Evolutionary conservation across 2,797 vertebrate species (phyloP).

Genomic region (Silurus aristotelis): DNA sequence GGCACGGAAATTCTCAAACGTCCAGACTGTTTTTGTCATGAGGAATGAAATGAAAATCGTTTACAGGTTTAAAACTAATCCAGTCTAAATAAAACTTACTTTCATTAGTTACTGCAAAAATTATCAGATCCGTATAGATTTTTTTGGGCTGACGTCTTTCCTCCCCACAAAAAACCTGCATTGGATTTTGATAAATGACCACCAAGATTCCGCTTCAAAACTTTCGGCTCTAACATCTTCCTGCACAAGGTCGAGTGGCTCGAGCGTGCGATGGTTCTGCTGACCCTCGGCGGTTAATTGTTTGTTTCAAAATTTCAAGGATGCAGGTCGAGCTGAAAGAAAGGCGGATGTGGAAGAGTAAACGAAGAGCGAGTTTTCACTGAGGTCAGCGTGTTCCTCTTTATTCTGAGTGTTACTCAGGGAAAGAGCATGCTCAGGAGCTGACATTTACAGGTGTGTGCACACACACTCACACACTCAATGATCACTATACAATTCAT

Average conservation of each 20-base stretch:
- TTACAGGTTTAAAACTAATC: too few species aligned
- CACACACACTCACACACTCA: not conserved
- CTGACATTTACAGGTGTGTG: not conserved
- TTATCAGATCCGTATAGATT: too few species aligned
- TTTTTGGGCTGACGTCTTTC: too few species aligned
- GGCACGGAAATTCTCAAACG: too few species aligned
- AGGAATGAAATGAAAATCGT: too few species aligned
- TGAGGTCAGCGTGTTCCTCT: not conserved
- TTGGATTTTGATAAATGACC: slow-evolving; percentile 2
- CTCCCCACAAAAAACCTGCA: not conserved
- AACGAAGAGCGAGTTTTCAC: not conserved
- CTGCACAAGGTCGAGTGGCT: slow-evolving; percentile 9
- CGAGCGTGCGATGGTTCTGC: not conserved
- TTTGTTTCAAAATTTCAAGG: slow-evolving; percentile 8
- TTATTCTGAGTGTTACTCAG: not conserved
- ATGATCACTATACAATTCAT: too few species aligned
- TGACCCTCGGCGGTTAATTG: slow-evolving; percentile 14
- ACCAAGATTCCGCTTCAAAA: not conserved
- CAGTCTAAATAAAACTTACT: too few species aligned
- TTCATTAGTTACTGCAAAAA: too few species aligned
- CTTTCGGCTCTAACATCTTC: not conserved
- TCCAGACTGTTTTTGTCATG: too few species aligned
- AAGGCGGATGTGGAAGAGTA: not conserved
- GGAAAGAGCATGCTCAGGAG: not conserved
- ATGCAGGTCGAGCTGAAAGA: not conserved